Percentiles rank a stretch among this genome's conserved stretches.
phyloP scores from a whole-genome alignment of 2,797 vertebrate genomes.

The Sebastes iracundus region DNA sequence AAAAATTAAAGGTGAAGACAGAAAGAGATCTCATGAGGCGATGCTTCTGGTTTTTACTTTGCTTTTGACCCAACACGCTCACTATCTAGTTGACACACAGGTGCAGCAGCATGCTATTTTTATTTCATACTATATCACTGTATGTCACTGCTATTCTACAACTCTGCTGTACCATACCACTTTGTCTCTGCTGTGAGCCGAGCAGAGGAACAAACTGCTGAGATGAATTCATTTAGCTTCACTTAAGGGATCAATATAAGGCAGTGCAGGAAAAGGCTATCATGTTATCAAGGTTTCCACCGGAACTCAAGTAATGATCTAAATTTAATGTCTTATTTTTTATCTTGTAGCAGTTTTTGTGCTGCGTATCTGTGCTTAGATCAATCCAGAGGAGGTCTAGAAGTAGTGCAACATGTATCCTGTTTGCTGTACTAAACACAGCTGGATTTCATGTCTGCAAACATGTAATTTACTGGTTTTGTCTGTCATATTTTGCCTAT shows the following conservation, averaged over 20 bases:
- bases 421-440: slow-evolving; percentile 12
- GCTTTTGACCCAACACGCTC: neutral
- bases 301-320: neutral
- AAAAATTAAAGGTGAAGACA: too few species aligned
- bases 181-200: neutral
- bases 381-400: neutral
- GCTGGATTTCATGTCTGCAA: slow-evolving; percentile 25
- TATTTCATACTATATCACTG: neutral
- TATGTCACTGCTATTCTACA: neutral
- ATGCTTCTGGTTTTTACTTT: neutral
- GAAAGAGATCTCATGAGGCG: neutral
- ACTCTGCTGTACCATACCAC: neutral
- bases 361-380: neutral
- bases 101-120: neutral
- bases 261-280: neutral
- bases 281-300: neutral
- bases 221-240: neutral
- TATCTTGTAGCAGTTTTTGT: neutral
- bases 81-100: neutral
- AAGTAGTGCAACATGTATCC: neutral
- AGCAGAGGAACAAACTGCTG: slow-evolving; percentile 5
- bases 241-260: neutral
- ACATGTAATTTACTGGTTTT: slow-evolving; percentile 38
- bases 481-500: slow-evolving; percentile 6
- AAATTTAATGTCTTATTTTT: neutral